Percentiles rank a stretch among this genome's conserved stretches.
Evolutionary conservation across 2,888 invertebrate species (phyloP).

Genomic region (Crematogaster levior): DNA sequence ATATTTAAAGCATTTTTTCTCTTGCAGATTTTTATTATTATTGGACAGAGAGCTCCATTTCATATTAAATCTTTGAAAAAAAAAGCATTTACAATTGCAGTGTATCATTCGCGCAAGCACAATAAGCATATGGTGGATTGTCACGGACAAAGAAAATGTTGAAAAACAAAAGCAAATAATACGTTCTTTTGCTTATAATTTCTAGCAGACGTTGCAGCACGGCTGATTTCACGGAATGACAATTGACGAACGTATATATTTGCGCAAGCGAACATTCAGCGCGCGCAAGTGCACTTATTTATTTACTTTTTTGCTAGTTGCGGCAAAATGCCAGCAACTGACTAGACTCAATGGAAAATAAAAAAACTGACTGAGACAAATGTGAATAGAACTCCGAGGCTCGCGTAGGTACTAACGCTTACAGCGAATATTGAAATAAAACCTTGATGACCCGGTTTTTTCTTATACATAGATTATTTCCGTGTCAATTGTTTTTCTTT

Average conservation of each 20-base stretch:
- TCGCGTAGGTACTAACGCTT: background rate
- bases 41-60: background rate
- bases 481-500: conserved; percentile 13
- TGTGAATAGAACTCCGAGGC: conserved; percentile 22
- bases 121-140: conserved; percentile 7
- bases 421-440: conserved; percentile 4
- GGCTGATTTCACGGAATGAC: conserved; percentile 22
- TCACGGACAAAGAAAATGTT: conserved; percentile 4
- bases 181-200: conserved; percentile 30
- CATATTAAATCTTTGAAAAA: conserved; percentile 1
- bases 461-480: background rate
- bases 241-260: conserved; percentile 21
- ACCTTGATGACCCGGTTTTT: background rate
- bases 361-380: conserved; percentile 28
- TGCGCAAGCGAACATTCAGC: conserved; percentile 3
- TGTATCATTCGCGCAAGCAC: conserved; percentile 8
- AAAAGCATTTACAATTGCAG: conserved; percentile 19
- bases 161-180: conserved; percentile 37
- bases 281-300: conserved; percentile 24
- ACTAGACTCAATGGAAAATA: conserved; percentile 44
- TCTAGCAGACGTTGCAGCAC: background rate
- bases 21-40: background rate
- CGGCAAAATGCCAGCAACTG: conserved; percentile 35
- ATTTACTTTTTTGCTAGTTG: conserved; percentile 37
- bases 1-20: background rate